Evolutionary conservation across 2,797 vertebrate genomes (phyloP).

Genomic region (Semotilus atromaculatus): DNA sequence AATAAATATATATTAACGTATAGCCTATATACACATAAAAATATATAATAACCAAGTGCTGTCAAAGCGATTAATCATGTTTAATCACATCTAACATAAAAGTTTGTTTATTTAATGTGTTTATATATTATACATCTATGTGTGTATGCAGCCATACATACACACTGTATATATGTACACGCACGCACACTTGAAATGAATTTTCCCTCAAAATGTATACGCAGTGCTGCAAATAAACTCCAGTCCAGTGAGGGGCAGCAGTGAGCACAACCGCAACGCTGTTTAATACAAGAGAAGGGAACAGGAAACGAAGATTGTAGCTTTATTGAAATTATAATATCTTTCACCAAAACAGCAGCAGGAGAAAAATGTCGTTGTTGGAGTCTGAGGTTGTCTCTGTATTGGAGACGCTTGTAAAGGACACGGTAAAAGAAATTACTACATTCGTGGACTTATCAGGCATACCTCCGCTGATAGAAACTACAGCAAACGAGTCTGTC

Average conservation of each 20-base stretch:
- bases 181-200: no score
- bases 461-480: neutral
- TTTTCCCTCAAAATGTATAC: neutral
- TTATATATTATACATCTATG: no score
- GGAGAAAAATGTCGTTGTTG: slow-evolving; percentile 64
- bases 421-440: slow-evolving; percentile 67
- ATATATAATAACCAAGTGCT: no score
- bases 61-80: no score
- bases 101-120: no score
- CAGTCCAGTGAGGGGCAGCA: slow-evolving; percentile 29
- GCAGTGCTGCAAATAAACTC: neutral
- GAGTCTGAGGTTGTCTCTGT: slow-evolving; percentile 67
- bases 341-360: neutral
- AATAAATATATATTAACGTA: no score
- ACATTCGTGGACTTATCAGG: slow-evolving; percentile 63
- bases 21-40: no score
- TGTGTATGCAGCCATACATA: no score
- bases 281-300: neutral
- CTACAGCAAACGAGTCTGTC: slow-evolving; percentile 5
- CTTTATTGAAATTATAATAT: neutral
- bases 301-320: no score
- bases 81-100: no score
- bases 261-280: neutral
- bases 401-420: slow-evolving; percentile 69
- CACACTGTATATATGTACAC: no score